A percentile compares a stretch with the other conserved stretches of the same genome.
Conservation (phyloP, 1,140 invertebrate species). For the Euwallacea similis region DNA sequence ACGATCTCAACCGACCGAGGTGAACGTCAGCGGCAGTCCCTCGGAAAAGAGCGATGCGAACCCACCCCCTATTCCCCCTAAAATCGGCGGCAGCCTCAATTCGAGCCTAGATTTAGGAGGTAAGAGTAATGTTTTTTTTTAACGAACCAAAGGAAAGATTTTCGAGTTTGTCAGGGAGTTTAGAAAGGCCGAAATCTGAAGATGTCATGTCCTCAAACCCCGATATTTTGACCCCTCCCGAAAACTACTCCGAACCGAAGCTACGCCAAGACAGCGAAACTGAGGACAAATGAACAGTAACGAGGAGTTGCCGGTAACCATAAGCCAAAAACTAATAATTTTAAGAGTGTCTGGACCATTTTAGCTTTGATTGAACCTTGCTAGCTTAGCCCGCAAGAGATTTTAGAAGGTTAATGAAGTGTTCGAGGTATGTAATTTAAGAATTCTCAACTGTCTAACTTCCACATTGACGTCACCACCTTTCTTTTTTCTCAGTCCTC, state of each 20-base stretch:
- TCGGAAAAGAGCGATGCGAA: slow-evolving; percentile 51
- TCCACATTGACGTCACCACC: no score
- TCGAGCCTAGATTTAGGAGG: slow-evolving; percentile 41
- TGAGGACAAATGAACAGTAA: slow-evolving; percentile 10
- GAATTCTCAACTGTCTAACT: no score
- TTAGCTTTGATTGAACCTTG: no score
- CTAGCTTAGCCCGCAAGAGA: no score
- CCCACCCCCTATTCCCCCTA: slow-evolving; percentile 63
- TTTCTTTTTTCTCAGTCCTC: no score
- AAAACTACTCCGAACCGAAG: slow-evolving; percentile 41
- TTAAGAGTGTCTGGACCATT: no score
- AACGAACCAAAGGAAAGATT: not conserved
- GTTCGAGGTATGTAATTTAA: no score
- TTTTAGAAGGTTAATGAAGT: no score
- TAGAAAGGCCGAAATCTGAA: slow-evolving; percentile 38
- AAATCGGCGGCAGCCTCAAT: slow-evolving; percentile 46
- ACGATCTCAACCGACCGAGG: slow-evolving; percentile 53
- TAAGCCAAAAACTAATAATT: no score
- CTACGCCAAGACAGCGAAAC: slow-evolving; percentile 15
- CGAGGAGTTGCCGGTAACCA: no score
- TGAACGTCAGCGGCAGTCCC: slow-evolving; percentile 53
- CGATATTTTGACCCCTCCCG: slow-evolving; percentile 33
- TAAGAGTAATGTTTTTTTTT: slow-evolving; percentile 12
- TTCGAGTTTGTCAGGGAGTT: slow-evolving; percentile 25
- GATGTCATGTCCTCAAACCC: slow-evolving; percentile 3